phyloP scores from a whole-genome alignment of 2,888 invertebrate genomes.

The Diadegma fenestrale region DNA sequence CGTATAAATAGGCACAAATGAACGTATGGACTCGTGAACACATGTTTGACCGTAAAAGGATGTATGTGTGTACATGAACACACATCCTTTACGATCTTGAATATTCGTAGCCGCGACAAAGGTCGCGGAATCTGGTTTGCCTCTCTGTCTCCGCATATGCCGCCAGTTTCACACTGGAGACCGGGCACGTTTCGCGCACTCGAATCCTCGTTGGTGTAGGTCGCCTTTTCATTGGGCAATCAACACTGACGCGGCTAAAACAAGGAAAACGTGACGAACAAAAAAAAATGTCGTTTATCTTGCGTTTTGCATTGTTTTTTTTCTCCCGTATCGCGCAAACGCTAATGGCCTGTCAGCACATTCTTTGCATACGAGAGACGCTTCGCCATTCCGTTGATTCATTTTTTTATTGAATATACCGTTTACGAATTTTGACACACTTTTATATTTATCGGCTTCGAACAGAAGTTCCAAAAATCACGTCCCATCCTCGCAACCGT shows the following conservation, averaged over 20 bases:
- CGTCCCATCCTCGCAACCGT: slow-evolving; percentile 76
- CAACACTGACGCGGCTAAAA: slow-evolving; percentile 31
- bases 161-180: not conserved
- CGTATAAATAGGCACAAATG: not conserved
- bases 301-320: slow-evolving; percentile 5
- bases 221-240: slow-evolving; percentile 64
- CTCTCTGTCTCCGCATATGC: not conserved
- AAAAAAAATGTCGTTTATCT: slow-evolving; percentile 32
- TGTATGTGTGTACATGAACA: not conserved
- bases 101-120: slow-evolving; percentile 25
- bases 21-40: not conserved
- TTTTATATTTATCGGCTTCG: not conserved
- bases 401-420: not conserved
- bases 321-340: slow-evolving; percentile 16
- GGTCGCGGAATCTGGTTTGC: slow-evolving; percentile 38
- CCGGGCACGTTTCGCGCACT: slow-evolving; percentile 59
- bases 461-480: slow-evolving; percentile 10
- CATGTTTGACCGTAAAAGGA: not conserved
- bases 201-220: slow-evolving; percentile 75
- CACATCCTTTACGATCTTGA: slow-evolving; percentile 24
- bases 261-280: not conserved
- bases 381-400: not conserved
- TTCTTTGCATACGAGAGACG: not conserved
- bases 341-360: slow-evolving; percentile 12
- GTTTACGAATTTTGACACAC: not conserved